Base-by-base conservation (phyloP, 1,140 invertebrate genomes). In the Drosophila albomicans region DNA sequence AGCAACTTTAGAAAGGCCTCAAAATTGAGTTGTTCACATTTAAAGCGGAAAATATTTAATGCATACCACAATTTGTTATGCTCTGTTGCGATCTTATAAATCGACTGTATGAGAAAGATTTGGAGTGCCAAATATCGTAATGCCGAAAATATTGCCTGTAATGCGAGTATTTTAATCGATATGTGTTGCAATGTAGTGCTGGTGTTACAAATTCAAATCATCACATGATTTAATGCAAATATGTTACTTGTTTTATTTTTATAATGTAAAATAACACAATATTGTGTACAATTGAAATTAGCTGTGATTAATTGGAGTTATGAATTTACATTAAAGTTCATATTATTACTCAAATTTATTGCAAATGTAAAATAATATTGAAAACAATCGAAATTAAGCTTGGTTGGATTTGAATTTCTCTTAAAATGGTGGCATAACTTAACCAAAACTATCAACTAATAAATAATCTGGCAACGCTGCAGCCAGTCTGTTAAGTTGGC, bases 11-110 rank as follows among this genome's bases (percentile, higher is more conserved):
- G 75, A 77, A 77, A 77, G 75, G 75, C 58, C 65, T 82, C 67
- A 85, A 25, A 58, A 85, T 85, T 81, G 78, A 81, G 74, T 85
- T 78, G 81, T 85, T 85, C 85, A 84, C 35, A 38, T 38, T 38
- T 38, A 38, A 69, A 76, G 52, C 73, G 71, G 76, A 64, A 75
- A 72, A 51, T 57, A 35, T 51, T 49, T 48, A 49, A 38, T 38
- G 35, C 35, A 10, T 56, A 56, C 5, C 16, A 66, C 63, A 69
- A 74, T 77, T 62, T 45, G 57, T 62, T 58, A 69, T 35, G 67
- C 67, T 62, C 57, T 41, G 48, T 25, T 15, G 15, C 10, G 11
- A 11, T 30, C 16, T 28, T 41, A 28, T 11, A 52, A 64, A 52
- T 52, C 41, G 10, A 41, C 38, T 41, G 3, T 41, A 32, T 32